Evolutionary conservation across 2,113 vertebrate genomes (phyloP), one percentile per base, ranked within the genome.

Genomic region (Gorilla gorilla): DNA sequence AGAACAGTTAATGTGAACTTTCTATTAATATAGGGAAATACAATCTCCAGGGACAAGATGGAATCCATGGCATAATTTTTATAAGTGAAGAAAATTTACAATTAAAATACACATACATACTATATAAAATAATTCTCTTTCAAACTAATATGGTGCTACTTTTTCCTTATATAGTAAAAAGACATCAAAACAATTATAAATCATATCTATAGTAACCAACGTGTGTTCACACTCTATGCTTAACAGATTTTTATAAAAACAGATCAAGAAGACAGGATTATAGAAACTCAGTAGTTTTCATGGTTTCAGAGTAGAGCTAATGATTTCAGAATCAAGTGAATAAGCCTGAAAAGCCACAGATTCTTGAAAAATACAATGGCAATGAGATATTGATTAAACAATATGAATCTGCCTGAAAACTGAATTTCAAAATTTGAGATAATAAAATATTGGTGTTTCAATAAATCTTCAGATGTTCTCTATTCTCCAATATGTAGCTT

Each of bases 261-360:
- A 92, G n/a, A 85, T 59, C 30, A 75, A 80, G 55, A 76, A 93
- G 66, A 55, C 8, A 73, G 48, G n/a, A 94, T 95, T 83, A 90
- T 25, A 73, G 48, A 30, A 91, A 84, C 22, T 82, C 66, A 88
- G 50, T 79, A 30, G 81, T 98, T 84, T 66, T 72, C 66, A 89
- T 75, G 66, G 80, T 92, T 97, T 94, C 61, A 76, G 52, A 95
- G 20, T 82, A 73, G 86, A 94, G 30, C 20, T 93, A 95, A 86
- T 97, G 91, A 89, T 86, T 90, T 95, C 32, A 40, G 66, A 61
- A 96, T 95, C 88, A 91, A 94, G 32, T 45, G 48, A 93, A 78
- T 20, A 96, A 72, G 48, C 82, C 95, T 75, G 59, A 96, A 95
- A 89, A 64, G 93, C 97, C 87, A 97, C 43, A 94, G 40, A 93